Conservation (phyloP, 2,797 vertebrate genomes). For the Acanthornis magna region DNA sequence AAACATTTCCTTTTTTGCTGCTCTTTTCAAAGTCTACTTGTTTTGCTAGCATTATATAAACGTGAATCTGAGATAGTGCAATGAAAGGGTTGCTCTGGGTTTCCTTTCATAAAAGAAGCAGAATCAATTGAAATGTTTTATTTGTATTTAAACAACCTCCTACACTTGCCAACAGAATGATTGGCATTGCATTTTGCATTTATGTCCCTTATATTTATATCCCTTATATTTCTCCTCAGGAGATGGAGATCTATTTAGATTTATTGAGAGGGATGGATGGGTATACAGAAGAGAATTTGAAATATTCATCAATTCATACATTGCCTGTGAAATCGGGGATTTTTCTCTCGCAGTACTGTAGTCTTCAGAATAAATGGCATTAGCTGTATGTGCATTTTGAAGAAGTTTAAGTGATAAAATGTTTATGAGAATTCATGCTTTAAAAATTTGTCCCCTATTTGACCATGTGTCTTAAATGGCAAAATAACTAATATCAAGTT, state of each 20-base stretch:
- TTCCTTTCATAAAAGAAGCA: not conserved
- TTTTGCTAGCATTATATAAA: not conserved
- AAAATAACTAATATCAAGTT: not conserved
- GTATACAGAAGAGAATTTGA: not conserved
- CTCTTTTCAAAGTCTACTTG: not conserved
- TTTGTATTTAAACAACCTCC: not conserved
- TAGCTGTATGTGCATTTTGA: not conserved
- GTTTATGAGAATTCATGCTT: not conserved
- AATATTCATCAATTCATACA: not conserved
- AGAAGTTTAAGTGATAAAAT: not conserved
- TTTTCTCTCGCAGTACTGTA: not conserved
- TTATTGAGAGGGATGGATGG: not conserved
- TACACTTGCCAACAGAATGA: not conserved
- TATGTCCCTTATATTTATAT: not conserved
- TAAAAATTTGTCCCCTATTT: not conserved
- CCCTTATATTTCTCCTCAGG: not conserved
- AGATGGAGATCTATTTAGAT: not conserved
- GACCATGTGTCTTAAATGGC: not conserved
- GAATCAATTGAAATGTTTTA: not conserved
- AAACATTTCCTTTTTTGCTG: not conserved
- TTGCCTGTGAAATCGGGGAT: not conserved
- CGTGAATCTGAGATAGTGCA: not conserved
- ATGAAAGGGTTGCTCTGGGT: not conserved
- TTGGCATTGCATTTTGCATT: not conserved
- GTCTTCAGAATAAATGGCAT: not conserved